Evolutionary conservation across 2,888 invertebrate species (phyloP).

Genomic region (Encarsia formosa): DNA sequence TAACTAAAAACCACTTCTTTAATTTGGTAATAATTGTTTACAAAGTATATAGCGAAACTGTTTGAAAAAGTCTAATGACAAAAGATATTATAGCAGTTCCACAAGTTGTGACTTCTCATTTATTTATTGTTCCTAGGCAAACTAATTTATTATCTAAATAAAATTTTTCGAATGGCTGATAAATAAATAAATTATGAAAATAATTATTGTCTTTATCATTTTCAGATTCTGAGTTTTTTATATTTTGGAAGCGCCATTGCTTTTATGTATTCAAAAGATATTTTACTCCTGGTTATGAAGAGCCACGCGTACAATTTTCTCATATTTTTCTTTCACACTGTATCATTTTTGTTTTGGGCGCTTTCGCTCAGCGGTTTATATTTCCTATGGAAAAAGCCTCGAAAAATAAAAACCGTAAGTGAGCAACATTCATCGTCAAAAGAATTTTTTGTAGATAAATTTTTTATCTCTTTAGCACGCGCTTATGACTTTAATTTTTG

Average conservation of each 20-base stretch:
- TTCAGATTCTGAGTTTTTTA: conserved; percentile 16
- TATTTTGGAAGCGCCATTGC: conserved; percentile 18
- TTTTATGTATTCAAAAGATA: conserved; percentile 2
- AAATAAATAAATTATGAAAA: background rate
- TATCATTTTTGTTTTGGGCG: conserved; percentile 4
- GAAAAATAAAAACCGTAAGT: conserved; percentile 11
- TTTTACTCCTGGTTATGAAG: conserved; percentile 9
- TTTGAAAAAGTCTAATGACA: no score
- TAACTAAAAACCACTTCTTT: no score
- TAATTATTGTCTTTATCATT: background rate
- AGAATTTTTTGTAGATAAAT: background rate
- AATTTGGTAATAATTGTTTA: no score
- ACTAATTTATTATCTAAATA: no score
- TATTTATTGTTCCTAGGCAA: no score
- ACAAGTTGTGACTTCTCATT: background rate
- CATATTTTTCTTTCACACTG: conserved; percentile 4
- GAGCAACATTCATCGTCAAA: background rate
- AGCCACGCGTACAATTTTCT: background rate
- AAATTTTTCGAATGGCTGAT: no score
- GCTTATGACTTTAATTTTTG: background rate
- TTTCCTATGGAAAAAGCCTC: conserved; percentile 5
- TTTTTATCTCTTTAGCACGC: conserved; percentile 9
- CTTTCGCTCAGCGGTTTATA: conserved; percentile 14
- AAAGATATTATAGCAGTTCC: background rate
- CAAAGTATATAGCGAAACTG: no score